Conservation (phyloP, 1,140 invertebrate species). For the Macrosteles quadrilineatus region DNA sequence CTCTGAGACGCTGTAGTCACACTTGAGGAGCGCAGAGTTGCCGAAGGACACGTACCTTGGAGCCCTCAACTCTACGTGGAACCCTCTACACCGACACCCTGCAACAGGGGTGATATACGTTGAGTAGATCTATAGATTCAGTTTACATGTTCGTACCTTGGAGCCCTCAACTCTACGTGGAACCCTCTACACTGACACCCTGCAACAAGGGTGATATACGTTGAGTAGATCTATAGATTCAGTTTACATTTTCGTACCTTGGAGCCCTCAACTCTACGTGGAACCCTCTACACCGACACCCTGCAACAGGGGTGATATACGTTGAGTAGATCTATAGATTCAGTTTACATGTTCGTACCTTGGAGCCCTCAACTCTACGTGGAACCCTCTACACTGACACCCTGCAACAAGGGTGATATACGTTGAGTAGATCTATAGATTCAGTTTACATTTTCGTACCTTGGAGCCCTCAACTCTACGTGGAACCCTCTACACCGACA, state of each 20-base stretch:
- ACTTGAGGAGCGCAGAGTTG: conserved; percentile 50
- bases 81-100: conserved; percentile 30
- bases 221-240: too few species aligned
- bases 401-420: too few species aligned
- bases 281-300: conserved; percentile 26
- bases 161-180: conserved; percentile 41
- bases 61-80: conserved; percentile 35
- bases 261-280: conserved; percentile 44
- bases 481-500: conserved; percentile 30
- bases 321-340: too few species aligned
- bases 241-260: too few species aligned
- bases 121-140: too few species aligned
- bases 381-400: conserved; percentile 26
- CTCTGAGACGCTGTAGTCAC: conserved; percentile 53
- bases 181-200: conserved; percentile 28
- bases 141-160: conserved; percentile 55
- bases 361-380: conserved; percentile 35
- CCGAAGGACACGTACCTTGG: conserved; percentile 53
- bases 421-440: too few species aligned
- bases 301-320: too few species aligned
- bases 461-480: conserved; percentile 44
- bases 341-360: too few species aligned
- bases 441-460: too few species aligned
- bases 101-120: too few species aligned
- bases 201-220: too few species aligned